Percentiles rank a stretch among this genome's conserved stretches.
Conservation (phyloP, 2,888 invertebrate genomes). For the Amblyteles armatorius region DNA sequence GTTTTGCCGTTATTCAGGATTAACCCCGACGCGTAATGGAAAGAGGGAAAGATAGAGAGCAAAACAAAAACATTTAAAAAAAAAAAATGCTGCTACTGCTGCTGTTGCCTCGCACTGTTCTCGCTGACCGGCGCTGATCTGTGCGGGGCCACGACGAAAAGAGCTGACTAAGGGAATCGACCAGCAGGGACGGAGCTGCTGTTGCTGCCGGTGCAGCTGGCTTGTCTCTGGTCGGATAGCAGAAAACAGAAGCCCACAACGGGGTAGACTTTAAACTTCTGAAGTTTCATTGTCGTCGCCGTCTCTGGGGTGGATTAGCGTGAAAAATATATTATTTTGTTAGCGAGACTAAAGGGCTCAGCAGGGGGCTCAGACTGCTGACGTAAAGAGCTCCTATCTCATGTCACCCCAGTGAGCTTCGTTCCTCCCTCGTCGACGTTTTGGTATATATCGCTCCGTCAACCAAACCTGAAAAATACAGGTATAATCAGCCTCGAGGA, state of each 20-base stretch:
- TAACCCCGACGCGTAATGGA: constrained; percentile 59
- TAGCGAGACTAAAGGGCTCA: constrained; percentile 67
- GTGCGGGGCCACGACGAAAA: constrained; percentile 19
- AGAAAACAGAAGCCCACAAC: constrained; percentile 30
- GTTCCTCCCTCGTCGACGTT: constrained; percentile 19
- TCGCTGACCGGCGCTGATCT: background rate
- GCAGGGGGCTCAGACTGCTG: constrained; percentile 56
- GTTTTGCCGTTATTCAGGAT: constrained; percentile 77
- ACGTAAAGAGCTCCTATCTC: constrained; percentile 54
- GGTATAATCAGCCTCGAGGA: background rate
- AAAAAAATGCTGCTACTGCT: background rate
- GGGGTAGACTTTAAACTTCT: constrained; percentile 70
- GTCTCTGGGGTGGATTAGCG: constrained; percentile 71
- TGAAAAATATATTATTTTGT: constrained; percentile 74
- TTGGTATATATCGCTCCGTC: constrained; percentile 9
- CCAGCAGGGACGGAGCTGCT: constrained; percentile 32
- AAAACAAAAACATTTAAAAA: constrained; percentile 1
- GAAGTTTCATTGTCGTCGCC: constrained; percentile 73
- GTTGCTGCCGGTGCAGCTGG: constrained; percentile 16
- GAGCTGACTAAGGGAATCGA: constrained; percentile 41
- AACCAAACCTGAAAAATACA: background rate
- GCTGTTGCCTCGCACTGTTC: constrained; percentile 28
- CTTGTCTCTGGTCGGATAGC: constrained; percentile 28
- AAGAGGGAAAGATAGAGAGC: constrained; percentile 4
- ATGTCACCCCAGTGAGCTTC: constrained; percentile 28